Percentiles rank a stretch among this genome's conserved stretches.
These are phyloP conservation scores for Hyphantria cunea DNA, from an alignment of 1,140 invertebrate species.

Conservation along the genomic window DNA sequence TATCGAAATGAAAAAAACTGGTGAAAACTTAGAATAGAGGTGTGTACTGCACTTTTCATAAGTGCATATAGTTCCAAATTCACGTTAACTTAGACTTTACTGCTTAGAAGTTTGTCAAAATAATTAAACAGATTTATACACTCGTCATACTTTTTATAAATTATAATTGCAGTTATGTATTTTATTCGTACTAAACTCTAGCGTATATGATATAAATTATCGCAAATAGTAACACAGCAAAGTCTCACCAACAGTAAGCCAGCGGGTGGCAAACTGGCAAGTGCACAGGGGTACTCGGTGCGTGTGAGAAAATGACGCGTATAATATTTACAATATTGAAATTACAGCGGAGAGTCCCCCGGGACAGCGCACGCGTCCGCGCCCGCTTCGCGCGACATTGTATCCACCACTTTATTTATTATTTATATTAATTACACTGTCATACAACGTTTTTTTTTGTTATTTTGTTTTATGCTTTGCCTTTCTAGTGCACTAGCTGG, in stretches of 20 bases:
- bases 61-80: too few species aligned
- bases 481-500: conserved; percentile 9
- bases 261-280: conserved; percentile 39
- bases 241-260: conserved; percentile 2
- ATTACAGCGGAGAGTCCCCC: conserved; percentile 44
- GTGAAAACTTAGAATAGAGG: too few species aligned
- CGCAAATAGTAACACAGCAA: background rate
- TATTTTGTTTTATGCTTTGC: conserved; percentile 20
- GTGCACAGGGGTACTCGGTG: conserved; percentile 30
- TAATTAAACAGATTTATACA: background rate
- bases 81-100: too few species aligned
- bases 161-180: background rate
- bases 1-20: too few species aligned
- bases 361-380: conserved; percentile 44
- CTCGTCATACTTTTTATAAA: background rate
- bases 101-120: background rate
- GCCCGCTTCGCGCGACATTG: conserved; percentile 35
- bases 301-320: conserved; percentile 64
- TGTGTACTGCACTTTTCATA: too few species aligned
- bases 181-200: too few species aligned
- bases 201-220: conserved; percentile 1
- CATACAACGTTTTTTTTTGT: conserved; percentile 28
- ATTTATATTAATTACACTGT: conserved; percentile 60
- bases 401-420: conserved; percentile 59
- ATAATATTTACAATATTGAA: conserved; percentile 68